A percentile compares a stretch with the other conserved stretches of the same genome.
phyloP scores from a whole-genome alignment of 2,888 invertebrate genomes.

The Eupelmus urozonus region DNA sequence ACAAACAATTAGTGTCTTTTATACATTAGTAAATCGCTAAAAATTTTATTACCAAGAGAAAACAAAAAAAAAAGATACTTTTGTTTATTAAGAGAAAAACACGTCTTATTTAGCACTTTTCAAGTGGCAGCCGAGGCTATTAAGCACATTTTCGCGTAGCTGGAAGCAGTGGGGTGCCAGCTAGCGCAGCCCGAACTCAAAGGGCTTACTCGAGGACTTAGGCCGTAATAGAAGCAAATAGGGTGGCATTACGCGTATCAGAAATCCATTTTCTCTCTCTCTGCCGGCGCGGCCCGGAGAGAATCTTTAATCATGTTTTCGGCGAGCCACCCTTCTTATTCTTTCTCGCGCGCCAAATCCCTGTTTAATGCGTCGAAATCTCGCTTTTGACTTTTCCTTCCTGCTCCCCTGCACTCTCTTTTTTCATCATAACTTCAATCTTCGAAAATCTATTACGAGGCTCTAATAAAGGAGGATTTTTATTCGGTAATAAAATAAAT shows the following conservation, averaged over 20 bases:
- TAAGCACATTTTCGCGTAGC: conserved; percentile 67
- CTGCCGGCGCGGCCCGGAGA: conserved; percentile 56
- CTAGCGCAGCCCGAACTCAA: too few species aligned
- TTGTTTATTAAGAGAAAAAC: too few species aligned
- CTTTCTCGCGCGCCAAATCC: conserved; percentile 24
- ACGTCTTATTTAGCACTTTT: conserved; percentile 8
- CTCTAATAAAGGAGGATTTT: too few species aligned
- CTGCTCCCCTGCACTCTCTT: background rate
- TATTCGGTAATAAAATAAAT: too few species aligned
- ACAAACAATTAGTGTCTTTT: too few species aligned
- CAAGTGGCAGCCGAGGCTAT: conserved; percentile 66
- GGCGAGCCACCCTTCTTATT: conserved; percentile 58
- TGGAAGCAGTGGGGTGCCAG: background rate
- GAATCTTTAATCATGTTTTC: conserved; percentile 75
- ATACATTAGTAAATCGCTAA: too few species aligned
- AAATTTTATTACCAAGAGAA: too few species aligned
- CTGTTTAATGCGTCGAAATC: conserved; percentile 29
- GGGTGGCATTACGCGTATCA: conserved; percentile 74
- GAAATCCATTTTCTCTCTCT: conserved; percentile 73
- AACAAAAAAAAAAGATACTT: too few species aligned
- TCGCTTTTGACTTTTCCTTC: conserved; percentile 4
- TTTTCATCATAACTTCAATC: background rate
- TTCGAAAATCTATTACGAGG: background rate
- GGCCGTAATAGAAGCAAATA: conserved; percentile 74
- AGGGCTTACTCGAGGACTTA: conserved; percentile 64